Evolutionary conservation across 2,113 vertebrate genomes (phyloP).

Genomic region (Thunnus maccoyii): DNA sequence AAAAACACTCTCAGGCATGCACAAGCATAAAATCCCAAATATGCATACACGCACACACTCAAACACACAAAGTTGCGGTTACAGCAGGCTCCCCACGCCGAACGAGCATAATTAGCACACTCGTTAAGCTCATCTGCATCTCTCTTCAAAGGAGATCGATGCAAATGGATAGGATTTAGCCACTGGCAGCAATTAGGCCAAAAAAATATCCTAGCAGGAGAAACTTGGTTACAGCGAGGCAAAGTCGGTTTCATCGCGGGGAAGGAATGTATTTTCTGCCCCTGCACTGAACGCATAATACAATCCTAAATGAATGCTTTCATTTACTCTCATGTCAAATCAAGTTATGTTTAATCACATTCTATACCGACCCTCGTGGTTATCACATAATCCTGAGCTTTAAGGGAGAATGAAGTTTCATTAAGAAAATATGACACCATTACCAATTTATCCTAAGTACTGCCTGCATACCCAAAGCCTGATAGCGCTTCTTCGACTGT

Average conservation of each 20-base stretch:
- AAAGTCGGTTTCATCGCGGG: slow-evolving; percentile 54
- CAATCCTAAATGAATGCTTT: slow-evolving; percentile 43
- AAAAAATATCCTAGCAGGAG: slow-evolving; percentile 63
- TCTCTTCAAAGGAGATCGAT: slow-evolving; percentile 85
- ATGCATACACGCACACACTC: slow-evolving; percentile 10
- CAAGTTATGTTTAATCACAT: slow-evolving; percentile 47
- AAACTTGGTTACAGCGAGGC: slow-evolving; percentile 52
- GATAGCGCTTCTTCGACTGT: background rate
- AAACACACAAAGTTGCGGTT: slow-evolving; percentile 37
- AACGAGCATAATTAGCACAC: slow-evolving; percentile 81
- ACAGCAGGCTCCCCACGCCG: slow-evolving; percentile 64
- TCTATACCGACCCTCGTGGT: slow-evolving; percentile 38
- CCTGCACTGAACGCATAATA: slow-evolving; percentile 21
- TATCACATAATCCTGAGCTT: slow-evolving; percentile 35
- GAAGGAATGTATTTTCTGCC: slow-evolving; percentile 52
- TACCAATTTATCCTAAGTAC: slow-evolving; percentile 16
- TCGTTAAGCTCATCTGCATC: slow-evolving; percentile 86
- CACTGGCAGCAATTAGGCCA: slow-evolving; percentile 80
- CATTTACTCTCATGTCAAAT: slow-evolving; percentile 53
- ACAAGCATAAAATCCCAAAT: slow-evolving; percentile 23
- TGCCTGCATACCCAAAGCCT: background rate
- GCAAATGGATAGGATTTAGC: slow-evolving; percentile 84
- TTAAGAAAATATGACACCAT: slow-evolving; percentile 15
- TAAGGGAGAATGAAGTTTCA: slow-evolving; percentile 41
- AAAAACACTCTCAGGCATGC: slow-evolving; percentile 40